Percentiles rank a stretch among this genome's conserved stretches.
phyloP scores from a whole-genome alignment of 2,113 vertebrate genomes.

The Xenopus laevis region DNA sequence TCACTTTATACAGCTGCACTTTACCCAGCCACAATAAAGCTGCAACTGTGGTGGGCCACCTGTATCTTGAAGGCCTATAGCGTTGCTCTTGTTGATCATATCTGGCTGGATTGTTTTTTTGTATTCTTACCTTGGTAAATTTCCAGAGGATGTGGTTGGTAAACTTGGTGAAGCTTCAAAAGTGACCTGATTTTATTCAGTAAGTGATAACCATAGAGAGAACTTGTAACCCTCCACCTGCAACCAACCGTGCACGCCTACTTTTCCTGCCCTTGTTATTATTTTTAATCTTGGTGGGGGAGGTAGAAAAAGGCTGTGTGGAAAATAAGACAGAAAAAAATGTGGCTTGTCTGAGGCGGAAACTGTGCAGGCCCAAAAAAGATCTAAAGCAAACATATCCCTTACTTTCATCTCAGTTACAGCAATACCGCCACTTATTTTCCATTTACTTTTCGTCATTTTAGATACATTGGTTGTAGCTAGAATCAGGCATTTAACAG shows the following conservation, averaged over 20 bases:
- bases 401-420: no score
- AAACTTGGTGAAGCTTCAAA: conserved; percentile 53
- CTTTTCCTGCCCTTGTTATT: conserved; percentile 22
- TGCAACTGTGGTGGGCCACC: conserved; percentile 30
- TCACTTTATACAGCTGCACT: no score
- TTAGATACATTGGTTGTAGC: no score
- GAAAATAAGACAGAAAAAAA: no score
- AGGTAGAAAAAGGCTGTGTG: background rate
- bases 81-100: conserved; percentile 16
- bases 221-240: conserved; percentile 19
- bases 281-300: conserved; percentile 19
- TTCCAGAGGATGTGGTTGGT: conserved; percentile 68
- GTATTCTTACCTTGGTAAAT: conserved; percentile 53
- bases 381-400: no score
- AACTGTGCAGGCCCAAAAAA: no score
- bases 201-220: conserved; percentile 15
- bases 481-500: no score
- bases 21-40: no score
- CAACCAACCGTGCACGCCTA: conserved; percentile 9
- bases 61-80: conserved; percentile 42
- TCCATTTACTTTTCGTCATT: no score
- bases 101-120: background rate
- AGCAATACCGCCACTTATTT: no score
- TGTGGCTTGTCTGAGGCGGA: no score
- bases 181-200: conserved; percentile 53